phyloP scores from a whole-genome alignment of 2,888 invertebrate species.

The Ichneumoninae sp. region DNA sequence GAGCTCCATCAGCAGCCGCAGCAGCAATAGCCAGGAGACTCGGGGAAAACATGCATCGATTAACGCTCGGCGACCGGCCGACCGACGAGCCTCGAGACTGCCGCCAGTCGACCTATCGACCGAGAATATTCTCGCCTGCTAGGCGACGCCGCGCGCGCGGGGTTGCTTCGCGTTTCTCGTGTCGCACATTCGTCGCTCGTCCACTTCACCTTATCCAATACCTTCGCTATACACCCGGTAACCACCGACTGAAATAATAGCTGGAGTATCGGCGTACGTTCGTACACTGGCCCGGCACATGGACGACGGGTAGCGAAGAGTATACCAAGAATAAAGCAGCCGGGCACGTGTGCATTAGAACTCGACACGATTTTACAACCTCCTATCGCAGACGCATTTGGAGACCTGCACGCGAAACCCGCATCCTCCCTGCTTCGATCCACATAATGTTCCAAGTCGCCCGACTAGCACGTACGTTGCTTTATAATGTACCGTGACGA shows the following conservation, averaged over 20 bases:
- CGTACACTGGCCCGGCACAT: background rate
- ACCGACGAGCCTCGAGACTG: slow-evolving; percentile 57
- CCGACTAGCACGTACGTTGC: background rate
- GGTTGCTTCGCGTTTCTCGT: slow-evolving; percentile 54
- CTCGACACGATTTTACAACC: slow-evolving; percentile 14
- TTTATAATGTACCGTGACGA: slow-evolving; percentile 14
- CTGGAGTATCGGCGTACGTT: background rate
- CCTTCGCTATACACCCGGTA: background rate
- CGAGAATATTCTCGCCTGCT: slow-evolving; percentile 66
- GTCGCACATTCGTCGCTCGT: slow-evolving; percentile 52
- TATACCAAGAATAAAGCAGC: slow-evolving; percentile 24
- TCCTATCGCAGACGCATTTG: slow-evolving; percentile 13
- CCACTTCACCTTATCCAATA: slow-evolving; percentile 31
- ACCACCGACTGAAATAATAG: slow-evolving; percentile 8
- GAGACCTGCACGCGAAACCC: slow-evolving; percentile 37
- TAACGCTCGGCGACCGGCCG: slow-evolving; percentile 65
- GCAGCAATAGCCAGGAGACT: slow-evolving; percentile 32
- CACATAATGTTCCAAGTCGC: slow-evolving; percentile 8
- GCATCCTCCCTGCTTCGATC: slow-evolving; percentile 44
- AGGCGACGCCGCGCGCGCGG: slow-evolving; percentile 48
- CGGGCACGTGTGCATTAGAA: slow-evolving; percentile 4
- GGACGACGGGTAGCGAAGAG: background rate
- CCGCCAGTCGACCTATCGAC: slow-evolving; percentile 68
- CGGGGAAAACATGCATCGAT: slow-evolving; percentile 67
- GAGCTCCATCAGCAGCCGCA: slow-evolving; percentile 40